phyloP scores from a whole-genome alignment of 2,888 invertebrate genomes.

The Lithophane socia region DNA sequence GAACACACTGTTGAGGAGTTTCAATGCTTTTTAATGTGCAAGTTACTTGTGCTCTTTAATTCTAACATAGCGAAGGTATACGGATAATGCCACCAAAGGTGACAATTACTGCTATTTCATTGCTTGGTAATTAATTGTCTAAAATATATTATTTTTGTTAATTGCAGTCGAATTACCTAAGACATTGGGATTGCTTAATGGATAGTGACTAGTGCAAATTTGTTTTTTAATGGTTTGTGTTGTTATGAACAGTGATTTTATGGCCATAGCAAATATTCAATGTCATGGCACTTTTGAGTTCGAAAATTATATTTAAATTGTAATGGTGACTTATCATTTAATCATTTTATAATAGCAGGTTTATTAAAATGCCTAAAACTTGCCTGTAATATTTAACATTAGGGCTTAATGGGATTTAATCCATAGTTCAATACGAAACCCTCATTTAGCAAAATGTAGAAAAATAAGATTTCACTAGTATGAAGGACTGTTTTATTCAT shows the following conservation, averaged over 20 bases:
- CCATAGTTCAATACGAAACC: constrained; percentile 78
- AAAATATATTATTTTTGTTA: constrained; percentile 67
- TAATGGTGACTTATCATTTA: constrained; percentile 62
- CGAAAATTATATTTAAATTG: constrained; percentile 65
- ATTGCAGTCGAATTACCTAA: constrained; percentile 65
- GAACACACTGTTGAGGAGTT: constrained; percentile 68
- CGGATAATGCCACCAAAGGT: constrained; percentile 85
- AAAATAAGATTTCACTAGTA: constrained; percentile 74
- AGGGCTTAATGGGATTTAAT: constrained; percentile 82
- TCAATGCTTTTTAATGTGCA: constrained; percentile 77
- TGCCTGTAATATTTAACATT: constrained; percentile 82
- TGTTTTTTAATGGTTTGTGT: constrained; percentile 76
- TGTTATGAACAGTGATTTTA: constrained; percentile 73
- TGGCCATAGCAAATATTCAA: constrained; percentile 75
- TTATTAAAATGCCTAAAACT: constrained; percentile 84
- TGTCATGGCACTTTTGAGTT: constrained; percentile 80
- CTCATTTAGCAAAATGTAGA: constrained; percentile 80
- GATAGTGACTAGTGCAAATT: constrained; percentile 73
- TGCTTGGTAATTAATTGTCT: constrained; percentile 70
- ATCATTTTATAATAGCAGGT: constrained; percentile 69
- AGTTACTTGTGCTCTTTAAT: constrained; percentile 79
- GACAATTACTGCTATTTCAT: constrained; percentile 78
- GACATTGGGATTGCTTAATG: constrained; percentile 74
- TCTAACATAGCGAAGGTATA: constrained; percentile 86
- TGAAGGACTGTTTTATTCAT: constrained; percentile 69